Percentiles rank a stretch among this genome's conserved stretches.
Conservation (phyloP, 2,888 invertebrate genomes). For the Drosophila incognita region DNA sequence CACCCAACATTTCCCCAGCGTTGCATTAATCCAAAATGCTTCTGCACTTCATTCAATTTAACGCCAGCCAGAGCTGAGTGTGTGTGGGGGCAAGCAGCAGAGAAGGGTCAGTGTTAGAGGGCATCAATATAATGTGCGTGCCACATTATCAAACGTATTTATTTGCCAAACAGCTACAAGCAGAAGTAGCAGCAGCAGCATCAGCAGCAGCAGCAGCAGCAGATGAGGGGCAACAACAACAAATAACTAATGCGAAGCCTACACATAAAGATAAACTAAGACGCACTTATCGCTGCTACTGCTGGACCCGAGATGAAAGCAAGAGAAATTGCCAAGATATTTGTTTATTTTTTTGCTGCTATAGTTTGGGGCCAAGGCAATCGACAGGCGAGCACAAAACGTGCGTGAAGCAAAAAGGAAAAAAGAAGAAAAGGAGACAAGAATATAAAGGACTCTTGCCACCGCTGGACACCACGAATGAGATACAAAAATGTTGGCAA, state of each 20-base stretch:
- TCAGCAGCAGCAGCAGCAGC: neutral
- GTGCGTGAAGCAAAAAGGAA: conserved; percentile 25
- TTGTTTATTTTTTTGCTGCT: neutral
- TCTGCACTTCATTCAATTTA: conserved; percentile 57
- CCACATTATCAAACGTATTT: conserved; percentile 72
- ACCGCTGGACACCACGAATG: conserved; percentile 34
- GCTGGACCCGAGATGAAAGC: conserved; percentile 47
- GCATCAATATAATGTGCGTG: conserved; percentile 63
- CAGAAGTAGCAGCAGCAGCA: conserved; percentile 3
- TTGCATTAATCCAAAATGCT: conserved; percentile 20
- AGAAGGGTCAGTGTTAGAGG: conserved; percentile 14
- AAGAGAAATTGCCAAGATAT: conserved; percentile 61
- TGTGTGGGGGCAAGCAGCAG: neutral
- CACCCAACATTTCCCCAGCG: neutral
- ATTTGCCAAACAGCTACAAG: conserved; percentile 61
- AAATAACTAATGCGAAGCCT: conserved; percentile 36
- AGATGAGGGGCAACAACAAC: conserved; percentile 2
- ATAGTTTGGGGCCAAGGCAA: conserved; percentile 28
- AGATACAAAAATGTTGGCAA: conserved; percentile 73
- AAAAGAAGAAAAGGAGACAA: conserved; percentile 5
- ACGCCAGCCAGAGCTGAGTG: conserved; percentile 20
- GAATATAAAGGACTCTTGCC: conserved; percentile 13
- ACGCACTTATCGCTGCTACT: conserved; percentile 60
- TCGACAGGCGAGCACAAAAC: conserved; percentile 32
- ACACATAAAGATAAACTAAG: conserved; percentile 71